Conservation (phyloP, 2,797 vertebrate genomes). For the Martes flavigula region DNA sequence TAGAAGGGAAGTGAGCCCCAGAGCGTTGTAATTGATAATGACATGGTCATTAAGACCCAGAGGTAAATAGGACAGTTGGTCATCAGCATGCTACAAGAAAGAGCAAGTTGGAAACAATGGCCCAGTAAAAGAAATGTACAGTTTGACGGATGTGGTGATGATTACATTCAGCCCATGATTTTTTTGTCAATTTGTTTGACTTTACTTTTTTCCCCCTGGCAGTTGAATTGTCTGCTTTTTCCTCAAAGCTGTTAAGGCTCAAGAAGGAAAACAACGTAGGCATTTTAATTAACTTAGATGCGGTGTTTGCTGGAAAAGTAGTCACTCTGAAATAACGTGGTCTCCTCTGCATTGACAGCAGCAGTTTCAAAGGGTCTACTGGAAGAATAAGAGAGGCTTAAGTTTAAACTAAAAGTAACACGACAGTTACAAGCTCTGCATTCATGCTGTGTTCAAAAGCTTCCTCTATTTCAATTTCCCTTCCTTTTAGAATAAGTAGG, state of each 20-base stretch:
- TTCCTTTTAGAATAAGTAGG: constrained; percentile 78
- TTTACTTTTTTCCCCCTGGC: constrained; percentile 42
- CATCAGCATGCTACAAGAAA: background rate
- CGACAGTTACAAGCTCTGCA: constrained; percentile 78
- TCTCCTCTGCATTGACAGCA: constrained; percentile 62
- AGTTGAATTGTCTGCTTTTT: constrained; percentile 70
- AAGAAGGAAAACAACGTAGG: constrained; percentile 69
- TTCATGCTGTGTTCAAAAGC: constrained; percentile 76
- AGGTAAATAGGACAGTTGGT: background rate
- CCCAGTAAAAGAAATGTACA: constrained; percentile 21
- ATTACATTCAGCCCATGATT: constrained; percentile 57
- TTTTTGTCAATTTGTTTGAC: constrained; percentile 73
- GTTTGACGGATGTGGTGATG: constrained; percentile 27
- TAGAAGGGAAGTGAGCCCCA: background rate
- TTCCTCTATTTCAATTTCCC: constrained; percentile 79
- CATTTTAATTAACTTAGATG: constrained; percentile 82
- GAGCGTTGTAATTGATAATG: background rate
- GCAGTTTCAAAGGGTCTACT: constrained; percentile 76
- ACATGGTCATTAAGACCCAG: constrained; percentile 12
- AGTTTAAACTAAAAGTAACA: constrained; percentile 79
- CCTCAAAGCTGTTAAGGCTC: constrained; percentile 70
- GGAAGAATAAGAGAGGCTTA: constrained; percentile 64
- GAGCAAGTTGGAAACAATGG: constrained; percentile 45
- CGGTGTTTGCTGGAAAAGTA: constrained; percentile 69
- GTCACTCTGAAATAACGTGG: constrained; percentile 72